Evolutionary conservation across 2,888 invertebrate genomes (phyloP), one percentile per base, ranked within the genome.

Genomic region (Cataglyphis cursor): DNA sequence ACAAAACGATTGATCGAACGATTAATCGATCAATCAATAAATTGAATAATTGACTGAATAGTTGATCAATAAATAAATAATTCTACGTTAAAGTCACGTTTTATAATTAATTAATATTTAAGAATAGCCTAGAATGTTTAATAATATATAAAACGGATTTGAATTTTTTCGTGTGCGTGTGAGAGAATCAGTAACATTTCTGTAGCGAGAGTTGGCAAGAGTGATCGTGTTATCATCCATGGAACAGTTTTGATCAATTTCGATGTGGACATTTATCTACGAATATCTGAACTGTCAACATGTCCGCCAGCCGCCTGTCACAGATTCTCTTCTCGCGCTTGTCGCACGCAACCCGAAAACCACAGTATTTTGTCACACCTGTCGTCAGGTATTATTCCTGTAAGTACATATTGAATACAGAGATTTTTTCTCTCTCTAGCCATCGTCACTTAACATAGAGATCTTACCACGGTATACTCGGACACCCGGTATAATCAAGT

Each of bases 311-410:
- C 8, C 88, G 87, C 3, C 15, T 83, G 10, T 82, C 86, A 10
- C 86, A 90, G 48, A 68, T 86, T 21, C 18, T 90, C 4, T 83
- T 90, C 57, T n/a, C 76, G 21, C 83, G 74, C 4, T 59, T 74
- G 9, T 70, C 82, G 28, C 65, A 85, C 1, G 73, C 73, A 8
- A 28, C 59, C 6, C 74, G 85, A 72, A 90, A 86, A 61, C 70
- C 83, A 9, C 85, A 85, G 24, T 88, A 89, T 75, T 78, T 91
- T 5, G 48, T 85, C 38, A 35, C 59, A 3, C 64, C 88, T 3
- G 72, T 88, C 8, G 84, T 91, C 73, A 93, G 91, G 83, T 93
- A 90, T 74, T 93, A 93, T 78, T 93, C 93, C 3, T 76, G 93
- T 93, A 70, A 93, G 93, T 93, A 87, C 12, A 65, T 3, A 38